Evolutionary conservation across 2,797 vertebrate species (phyloP), one percentile per base, ranked within the genome.

Genomic region (Pelodytes ibericus): DNA sequence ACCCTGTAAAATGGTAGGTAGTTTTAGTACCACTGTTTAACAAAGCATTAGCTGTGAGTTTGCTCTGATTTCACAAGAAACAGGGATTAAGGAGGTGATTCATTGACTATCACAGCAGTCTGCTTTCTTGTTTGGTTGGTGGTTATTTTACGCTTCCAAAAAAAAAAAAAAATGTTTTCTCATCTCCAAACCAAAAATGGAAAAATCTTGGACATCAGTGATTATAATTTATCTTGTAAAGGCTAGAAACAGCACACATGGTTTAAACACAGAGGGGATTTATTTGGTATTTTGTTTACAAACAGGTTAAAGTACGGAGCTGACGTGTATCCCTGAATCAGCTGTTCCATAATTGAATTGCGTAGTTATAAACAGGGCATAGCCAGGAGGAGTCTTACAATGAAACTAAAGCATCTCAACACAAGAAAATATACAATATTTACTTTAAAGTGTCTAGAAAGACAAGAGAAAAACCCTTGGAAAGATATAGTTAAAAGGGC

Each of bases 171-270:
- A 84, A 84, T 58, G 25, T 69, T 85, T 86, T 84, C 80, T 75
- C 80, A 79, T 65, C 61, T 31, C 20, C 47, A 81, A 81, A 85
- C 77, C 79, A 78, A 86, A 89, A 79, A 85, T 80, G 80, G 84
- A 81, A 83, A 53, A 81, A 80, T 56, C 80, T 81, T 24, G 62
- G 51, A 67, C 73, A 75, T 82, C 71, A 72, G 62, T 80, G 80
- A 80, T 82, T 81, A 71, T 61, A 33, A 65, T 85, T 85, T 73
- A 80, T 82, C 80, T 87, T 72, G 25, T 30, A 74, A 72, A 44
- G 80, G 9, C 64, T 79, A 63, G 78, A 22, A 64, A 67, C 13
- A 61, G 76, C 15, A 27, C 41, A 79, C 81, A 49, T 77, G 65
- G 75, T 76, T 82, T 82, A 81, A 77, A 82, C 68, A 82, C 75